phyloP scores from a whole-genome alignment of 2,888 invertebrate genomes.

The Meteorus colon region DNA sequence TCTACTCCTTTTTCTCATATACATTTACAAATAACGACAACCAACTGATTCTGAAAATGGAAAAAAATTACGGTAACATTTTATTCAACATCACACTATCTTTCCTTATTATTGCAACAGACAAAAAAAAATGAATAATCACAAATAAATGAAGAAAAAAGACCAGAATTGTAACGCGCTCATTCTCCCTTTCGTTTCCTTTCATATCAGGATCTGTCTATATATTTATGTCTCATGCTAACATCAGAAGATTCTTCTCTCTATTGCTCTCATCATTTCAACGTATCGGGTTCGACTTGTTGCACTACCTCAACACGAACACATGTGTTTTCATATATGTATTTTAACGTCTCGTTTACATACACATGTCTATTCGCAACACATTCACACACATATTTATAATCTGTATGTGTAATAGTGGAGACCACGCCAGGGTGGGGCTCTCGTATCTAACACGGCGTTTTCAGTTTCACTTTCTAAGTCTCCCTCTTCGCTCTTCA shows the following conservation, averaged over 20 bases:
- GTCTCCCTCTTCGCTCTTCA: constrained; percentile 57
- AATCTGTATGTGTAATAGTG: constrained; percentile 49
- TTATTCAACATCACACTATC: not conserved
- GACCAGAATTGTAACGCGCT: constrained; percentile 39
- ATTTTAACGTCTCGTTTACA: not conserved
- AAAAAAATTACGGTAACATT: not conserved
- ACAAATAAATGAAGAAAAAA: not conserved
- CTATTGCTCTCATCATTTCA: constrained; percentile 15
- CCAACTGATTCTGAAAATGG: constrained; percentile 17
- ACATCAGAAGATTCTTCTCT: constrained; percentile 5
- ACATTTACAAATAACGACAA: constrained; percentile 27
- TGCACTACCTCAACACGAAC: constrained; percentile 8
- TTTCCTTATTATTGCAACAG: not conserved
- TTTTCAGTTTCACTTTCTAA: constrained; percentile 74
- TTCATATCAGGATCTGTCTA: constrained; percentile 23
- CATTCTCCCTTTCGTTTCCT: constrained; percentile 40
- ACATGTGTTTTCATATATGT: not conserved
- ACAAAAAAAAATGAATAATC: constrained; percentile 8
- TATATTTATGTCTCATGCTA: constrained; percentile 27
- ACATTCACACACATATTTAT: constrained; percentile 13
- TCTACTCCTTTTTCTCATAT: constrained; percentile 27
- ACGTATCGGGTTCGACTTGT: not conserved
- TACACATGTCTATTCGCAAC: not conserved
- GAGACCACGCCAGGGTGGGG: constrained; percentile 72
- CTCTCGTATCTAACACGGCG: constrained; percentile 69